Conservation (phyloP, 2,797 vertebrate species). For the Hoplostethus atlanticus region DNA sequence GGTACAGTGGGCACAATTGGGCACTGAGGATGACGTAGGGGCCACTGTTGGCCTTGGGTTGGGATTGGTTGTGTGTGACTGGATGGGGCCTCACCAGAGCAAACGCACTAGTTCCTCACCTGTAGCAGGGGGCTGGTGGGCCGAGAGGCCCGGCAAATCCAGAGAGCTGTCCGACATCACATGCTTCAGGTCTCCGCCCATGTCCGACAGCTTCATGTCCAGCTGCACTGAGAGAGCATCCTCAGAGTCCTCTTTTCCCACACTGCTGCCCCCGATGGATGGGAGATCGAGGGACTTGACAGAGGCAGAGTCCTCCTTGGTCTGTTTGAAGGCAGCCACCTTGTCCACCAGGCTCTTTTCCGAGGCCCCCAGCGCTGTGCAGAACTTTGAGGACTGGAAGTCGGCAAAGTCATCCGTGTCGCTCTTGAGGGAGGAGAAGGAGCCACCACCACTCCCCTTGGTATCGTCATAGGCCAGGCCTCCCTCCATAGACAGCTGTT, state of each 20-base stretch:
- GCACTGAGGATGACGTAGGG: constrained; percentile 39
- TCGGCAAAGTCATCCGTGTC: constrained; percentile 95
- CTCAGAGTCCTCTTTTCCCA: constrained; percentile 97
- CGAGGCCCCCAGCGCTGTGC: constrained; percentile 83
- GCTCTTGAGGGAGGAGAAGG: constrained; percentile 85
- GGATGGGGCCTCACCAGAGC: constrained; percentile 91
- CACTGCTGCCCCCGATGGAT: constrained; percentile 96
- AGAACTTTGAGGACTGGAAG: constrained; percentile 94
- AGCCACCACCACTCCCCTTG: constrained; percentile 87
- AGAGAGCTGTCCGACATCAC: constrained; percentile 99
- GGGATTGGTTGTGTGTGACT: constrained; percentile 45
- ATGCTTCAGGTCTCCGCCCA: constrained; percentile 98
- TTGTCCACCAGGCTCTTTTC: constrained; percentile 96
- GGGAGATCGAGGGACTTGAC: constrained; percentile 99
- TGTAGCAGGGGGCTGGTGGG: constrained; percentile 97
- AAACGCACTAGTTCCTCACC: constrained; percentile 99
- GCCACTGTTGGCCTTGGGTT: constrained; percentile 44
- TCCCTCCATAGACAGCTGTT: constrained; percentile 92
- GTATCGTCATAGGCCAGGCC: constrained; percentile 86
- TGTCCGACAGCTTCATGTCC: constrained; percentile 99
- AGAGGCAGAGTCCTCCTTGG: constrained; percentile 96
- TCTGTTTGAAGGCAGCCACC: constrained; percentile 92
- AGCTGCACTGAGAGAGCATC: constrained; percentile 97
- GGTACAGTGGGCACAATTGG: constrained; percentile 39
- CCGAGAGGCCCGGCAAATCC: constrained; percentile 97